Base-by-base conservation (phyloP, 2,888 invertebrate species). In the Spisula solida region DNA sequence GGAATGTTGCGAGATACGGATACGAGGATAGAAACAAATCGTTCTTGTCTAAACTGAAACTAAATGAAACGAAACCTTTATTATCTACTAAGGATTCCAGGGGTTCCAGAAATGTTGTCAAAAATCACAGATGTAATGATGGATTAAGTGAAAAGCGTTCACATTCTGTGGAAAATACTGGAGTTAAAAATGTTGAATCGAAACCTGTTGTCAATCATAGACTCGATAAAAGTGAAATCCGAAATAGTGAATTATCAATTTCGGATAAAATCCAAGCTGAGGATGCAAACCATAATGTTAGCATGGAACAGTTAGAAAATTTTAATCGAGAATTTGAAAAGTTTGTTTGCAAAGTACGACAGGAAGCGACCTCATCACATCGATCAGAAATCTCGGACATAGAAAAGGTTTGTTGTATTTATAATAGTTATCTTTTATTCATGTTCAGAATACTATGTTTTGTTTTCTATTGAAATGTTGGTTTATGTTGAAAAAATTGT, bases 241-340 rank as follows among this genome's bases (percentile, higher is more conserved):
- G 18, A 31, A 75, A 18, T 75, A 10, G 8, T 25, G 75, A 75
- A 25, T 34, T 34, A 75, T 34, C 34, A 34, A 18, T 34, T 31
- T 6, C 16, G n/a, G 34, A 75, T 48, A 29, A 51, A 56, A 18
- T 18, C 5, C 4, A 81, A 16, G 29, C 41, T 0, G 81, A 29
- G n/a, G 79, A 47, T 85, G 56, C 31, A n/a, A 79, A 85, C 20
- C 78, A 85, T 55, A 78, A 79, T 56, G 56, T 75, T 20, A 85
- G 41, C 41, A 55, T 48, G 79, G 79, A 79, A 41, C 78, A 85
- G 55, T 34, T 85, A 14, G 79, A 51, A 79, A 55, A 60, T 55
- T 34, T 85, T 8, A 85, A 85, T 85, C 51, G 34, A 85, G 78
- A 85, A 31, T 85, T 85, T 79, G 85, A 85, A 79, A 55, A 85